These are phyloP conservation scores for Axinella damicornis DNA, from an alignment of 37 sponge, comb jelly and placozoan species.

Conservation along the genomic window DNA sequence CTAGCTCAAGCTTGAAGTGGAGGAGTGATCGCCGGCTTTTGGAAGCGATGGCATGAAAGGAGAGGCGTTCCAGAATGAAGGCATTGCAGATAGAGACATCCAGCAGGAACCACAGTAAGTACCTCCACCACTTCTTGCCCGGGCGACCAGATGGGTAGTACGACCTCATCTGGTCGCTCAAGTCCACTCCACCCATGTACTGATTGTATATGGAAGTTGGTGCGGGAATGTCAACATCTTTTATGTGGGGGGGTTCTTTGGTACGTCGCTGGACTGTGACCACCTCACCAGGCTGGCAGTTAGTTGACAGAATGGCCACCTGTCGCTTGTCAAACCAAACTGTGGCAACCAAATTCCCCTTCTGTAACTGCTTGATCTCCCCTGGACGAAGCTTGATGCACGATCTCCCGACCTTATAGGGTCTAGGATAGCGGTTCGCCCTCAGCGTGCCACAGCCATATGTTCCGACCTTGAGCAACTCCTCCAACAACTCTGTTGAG, in stretches of 20 bases:
- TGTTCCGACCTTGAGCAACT: background rate
- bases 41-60: no score
- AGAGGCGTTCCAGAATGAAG: background rate
- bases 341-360: background rate
- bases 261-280: background rate
- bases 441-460: background rate
- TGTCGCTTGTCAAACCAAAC: background rate
- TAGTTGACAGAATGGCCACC: background rate
- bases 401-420: background rate
- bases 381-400: no score
- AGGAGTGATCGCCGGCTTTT: background rate
- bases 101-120: background rate
- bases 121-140: background rate
- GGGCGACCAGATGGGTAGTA: background rate
- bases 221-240: background rate
- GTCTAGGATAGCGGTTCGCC: background rate
- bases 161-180: background rate
- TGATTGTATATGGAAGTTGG: background rate
- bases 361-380: background rate
- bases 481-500: background rate
- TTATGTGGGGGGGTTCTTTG: no score
- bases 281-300: background rate
- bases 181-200: constrained; percentile 2
- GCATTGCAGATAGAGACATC: background rate
- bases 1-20: constrained; percentile 1